Conservation (phyloP, 2,113 vertebrate genomes). For the Chaetura pelagica region DNA sequence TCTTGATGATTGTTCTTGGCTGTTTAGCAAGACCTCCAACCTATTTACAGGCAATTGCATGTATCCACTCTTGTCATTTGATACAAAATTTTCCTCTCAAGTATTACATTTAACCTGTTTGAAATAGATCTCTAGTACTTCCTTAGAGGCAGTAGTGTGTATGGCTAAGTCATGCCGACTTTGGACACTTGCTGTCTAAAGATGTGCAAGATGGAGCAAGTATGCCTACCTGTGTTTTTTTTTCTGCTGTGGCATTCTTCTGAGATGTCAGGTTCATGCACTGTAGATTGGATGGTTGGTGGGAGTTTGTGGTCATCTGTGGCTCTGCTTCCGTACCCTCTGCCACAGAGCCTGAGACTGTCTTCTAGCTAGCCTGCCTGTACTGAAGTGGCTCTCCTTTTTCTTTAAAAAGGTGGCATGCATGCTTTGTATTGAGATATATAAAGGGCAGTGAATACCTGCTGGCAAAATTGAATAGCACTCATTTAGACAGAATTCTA, state of each 20-base stretch:
- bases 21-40: not conserved
- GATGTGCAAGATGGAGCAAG: not conserved
- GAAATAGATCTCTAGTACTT: not conserved
- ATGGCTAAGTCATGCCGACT: not conserved
- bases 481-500: not conserved
- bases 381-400: not conserved
- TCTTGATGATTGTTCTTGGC: not conserved
- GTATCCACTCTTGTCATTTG: not conserved
- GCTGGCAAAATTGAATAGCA: not conserved
- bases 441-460: not conserved
- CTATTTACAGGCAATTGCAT: not conserved
- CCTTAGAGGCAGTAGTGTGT: not conserved
- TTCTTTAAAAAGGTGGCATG: not conserved
- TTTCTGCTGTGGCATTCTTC: not conserved
- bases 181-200: not conserved
- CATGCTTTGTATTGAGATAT: not conserved
- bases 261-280: accelerated
- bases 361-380: not conserved
- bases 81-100: not conserved
- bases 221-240: not conserved
- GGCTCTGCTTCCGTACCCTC: not conserved
- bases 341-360: not conserved
- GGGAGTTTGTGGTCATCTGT: not conserved
- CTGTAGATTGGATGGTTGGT: not conserved
- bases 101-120: not conserved